Evolutionary conservation across 2,797 vertebrate genomes (phyloP), one percentile per base, ranked within the genome.

Genomic region (Benthosema pterotum): DNA sequence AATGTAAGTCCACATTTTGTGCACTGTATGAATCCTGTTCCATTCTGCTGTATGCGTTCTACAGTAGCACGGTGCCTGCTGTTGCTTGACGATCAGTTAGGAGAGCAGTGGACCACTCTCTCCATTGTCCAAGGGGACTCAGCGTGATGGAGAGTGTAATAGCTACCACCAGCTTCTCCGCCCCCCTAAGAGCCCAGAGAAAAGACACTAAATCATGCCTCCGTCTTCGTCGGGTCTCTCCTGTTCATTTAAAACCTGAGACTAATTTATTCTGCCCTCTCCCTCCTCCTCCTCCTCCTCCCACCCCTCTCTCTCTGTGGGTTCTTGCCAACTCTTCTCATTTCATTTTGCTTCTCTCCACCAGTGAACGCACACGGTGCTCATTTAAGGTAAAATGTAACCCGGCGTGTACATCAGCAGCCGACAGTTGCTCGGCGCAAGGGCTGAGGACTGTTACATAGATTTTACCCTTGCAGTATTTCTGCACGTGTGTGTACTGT

Each of bases 311-410:
- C 66, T 76, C 77, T 81, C 77, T 62, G 53, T 51, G 70, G 77
- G 75, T 80, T 79, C 74, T 80, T 65, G 76, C 32, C 61, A 53
- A 50, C 52, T 48, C 74, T 77, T 72, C 66, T 74, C 63, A 63
- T 71, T 67, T 73, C 70, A 77, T 85, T 86, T 79, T 17, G 47
- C 65, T 69, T 42, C 62, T 42, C 62, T 66, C 56, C 32, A 28
- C 60, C 0, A 15, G 38, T 63, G 71, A 74, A 69, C 77, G 59
- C 11, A 18, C 51, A 43, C 48, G 58, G 79, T 56, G 74, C 72
- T 78, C 74, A 49, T 88, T 90, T 82, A 83, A 60, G 67, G 67
- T 48, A 81, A 82, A 87, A 83, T 79, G 54, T 42, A 9, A 65
- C 52, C 19, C 52, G 78, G 60, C 17, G 15, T 63, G 46, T 65